Evolutionary conservation across 1,140 invertebrate species (phyloP).

Genomic region (Muscidifurax raptorellus): DNA sequence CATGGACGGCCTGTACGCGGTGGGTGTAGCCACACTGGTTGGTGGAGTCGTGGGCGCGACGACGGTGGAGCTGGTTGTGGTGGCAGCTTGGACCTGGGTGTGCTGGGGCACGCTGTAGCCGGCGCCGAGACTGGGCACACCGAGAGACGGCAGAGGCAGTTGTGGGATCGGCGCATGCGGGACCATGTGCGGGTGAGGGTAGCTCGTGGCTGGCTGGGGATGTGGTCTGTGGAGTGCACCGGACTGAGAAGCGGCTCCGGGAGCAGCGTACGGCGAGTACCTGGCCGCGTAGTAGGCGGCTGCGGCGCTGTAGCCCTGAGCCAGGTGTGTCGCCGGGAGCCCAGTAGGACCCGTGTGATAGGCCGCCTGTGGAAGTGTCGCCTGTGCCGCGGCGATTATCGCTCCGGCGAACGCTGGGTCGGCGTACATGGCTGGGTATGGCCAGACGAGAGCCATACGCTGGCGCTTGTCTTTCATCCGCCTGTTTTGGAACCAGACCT

Average conservation of each 20-base stretch:
- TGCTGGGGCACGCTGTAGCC: not conserved
- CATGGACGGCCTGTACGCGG: not conserved
- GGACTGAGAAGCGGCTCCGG: slow-evolving; percentile 28
- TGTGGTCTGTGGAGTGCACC: slow-evolving; percentile 44
- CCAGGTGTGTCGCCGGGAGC: slow-evolving; percentile 65
- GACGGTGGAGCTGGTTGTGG: slow-evolving; percentile 47
- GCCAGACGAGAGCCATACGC: slow-evolving; percentile 94
- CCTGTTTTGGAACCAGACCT: slow-evolving; percentile 99
- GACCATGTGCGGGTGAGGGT: slow-evolving; percentile 46
- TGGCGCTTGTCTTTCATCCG: slow-evolving; percentile 99
- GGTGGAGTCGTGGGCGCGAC: slow-evolving; percentile 44
- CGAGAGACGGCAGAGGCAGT: slow-evolving; percentile 12
- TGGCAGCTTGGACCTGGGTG: slow-evolving; percentile 35
- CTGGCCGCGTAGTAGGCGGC: slow-evolving; percentile 66
- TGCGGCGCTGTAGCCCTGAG: slow-evolving; percentile 59
- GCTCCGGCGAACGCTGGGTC: slow-evolving; percentile 91
- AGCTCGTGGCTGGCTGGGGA: slow-evolving; percentile 40
- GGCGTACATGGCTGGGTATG: slow-evolving; percentile 91
- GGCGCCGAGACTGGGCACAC: not conserved
- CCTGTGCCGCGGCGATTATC: slow-evolving; percentile 88
- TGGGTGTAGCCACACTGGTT: not conserved
- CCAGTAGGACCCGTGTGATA: slow-evolving; percentile 70
- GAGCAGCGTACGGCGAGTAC: slow-evolving; percentile 62
- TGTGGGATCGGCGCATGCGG: slow-evolving; percentile 32
- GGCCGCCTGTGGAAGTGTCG: slow-evolving; percentile 72